Base-by-base conservation (phyloP, 2,888 invertebrate genomes). In the Synanthedon formicaeformis region DNA sequence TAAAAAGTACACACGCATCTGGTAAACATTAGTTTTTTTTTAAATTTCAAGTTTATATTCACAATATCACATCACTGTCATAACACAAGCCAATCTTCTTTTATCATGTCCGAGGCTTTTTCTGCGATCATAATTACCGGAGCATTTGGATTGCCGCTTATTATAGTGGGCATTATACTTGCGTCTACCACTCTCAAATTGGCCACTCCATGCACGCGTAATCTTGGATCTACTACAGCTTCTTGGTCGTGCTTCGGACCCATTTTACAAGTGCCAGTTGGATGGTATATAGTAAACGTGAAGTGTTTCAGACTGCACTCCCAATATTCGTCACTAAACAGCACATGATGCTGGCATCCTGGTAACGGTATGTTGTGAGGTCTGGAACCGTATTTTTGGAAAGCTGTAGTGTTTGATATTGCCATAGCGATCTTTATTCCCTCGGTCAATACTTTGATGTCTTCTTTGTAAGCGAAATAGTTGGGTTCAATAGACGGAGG, bases 51-150 rank as follows among this genome's bases (percentile, higher is more conserved):
- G n/a, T 45, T 45, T n/a, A 13, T 45, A 45, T 45, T 45, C 45
- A 45, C n/a, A 45, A 45, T 45, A 45, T 45, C 45, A 45, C 45
- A 45, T 45, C 75, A 68, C 74, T 78, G 81, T 88, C 86, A 87
- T 84, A 79, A 87, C 63, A 79, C 81, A 52, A 90, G 89, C 94
- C 95, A 95, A 76, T 95, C 95, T 72, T 95, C 92, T 72, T 95
- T 96, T 58, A 96, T 94, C 90, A 96, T 91, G 70, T 96, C 96
- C 6, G 96, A 92, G 0, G 92, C 95, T 73, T 96, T 96, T 67
- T 96, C 96, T 0, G 93, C 96, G 52, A 96, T 96, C 95, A 96
- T 96, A 50, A 96, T 95, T 1, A 92, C 91, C 0, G 95, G 95
- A 1, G 96, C 96, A 73, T 96, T 96, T 0, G 96, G 95, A 80